Percentiles rank a stretch among this genome's conserved stretches.
phyloP scores from a whole-genome alignment of 2,888 invertebrate species.

The Pteria penguin region DNA sequence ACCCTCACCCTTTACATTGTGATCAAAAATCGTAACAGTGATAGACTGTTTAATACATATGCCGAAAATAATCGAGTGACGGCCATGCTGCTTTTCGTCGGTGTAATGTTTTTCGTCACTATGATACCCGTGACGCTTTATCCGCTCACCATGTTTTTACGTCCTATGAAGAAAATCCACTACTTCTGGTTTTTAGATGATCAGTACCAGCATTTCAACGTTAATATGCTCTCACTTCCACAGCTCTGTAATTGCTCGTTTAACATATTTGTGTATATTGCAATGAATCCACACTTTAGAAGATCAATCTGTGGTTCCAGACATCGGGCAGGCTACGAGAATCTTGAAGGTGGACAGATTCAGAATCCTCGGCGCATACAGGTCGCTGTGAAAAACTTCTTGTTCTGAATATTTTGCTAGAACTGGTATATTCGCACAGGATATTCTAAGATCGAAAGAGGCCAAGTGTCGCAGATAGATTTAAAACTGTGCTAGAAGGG shows the following conservation, averaged over 20 bases:
- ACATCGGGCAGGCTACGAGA: not conserved
- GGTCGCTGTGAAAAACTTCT: too few relatives aligned
- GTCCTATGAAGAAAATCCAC: not conserved
- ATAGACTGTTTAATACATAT: not conserved
- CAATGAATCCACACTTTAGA: not conserved
- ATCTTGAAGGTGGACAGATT: too few relatives aligned
- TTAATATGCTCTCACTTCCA: not conserved
- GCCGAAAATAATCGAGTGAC: not conserved
- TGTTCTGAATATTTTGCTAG: too few relatives aligned
- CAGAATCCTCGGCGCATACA: too few relatives aligned
- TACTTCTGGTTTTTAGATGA: not conserved
- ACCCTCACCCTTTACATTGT: not conserved
- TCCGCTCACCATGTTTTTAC: not conserved
- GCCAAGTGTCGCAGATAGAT: too few relatives aligned
- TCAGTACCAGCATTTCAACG: not conserved
- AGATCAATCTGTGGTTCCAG: not conserved
- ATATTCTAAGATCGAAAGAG: too few relatives aligned
- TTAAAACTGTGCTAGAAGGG: too few relatives aligned
- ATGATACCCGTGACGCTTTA: not conserved
- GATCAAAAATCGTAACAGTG: not conserved
- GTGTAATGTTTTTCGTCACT: not conserved
- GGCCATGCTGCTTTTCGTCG: not conserved
- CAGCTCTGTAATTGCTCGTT: not conserved
- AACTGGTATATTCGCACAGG: too few relatives aligned
- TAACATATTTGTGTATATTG: not conserved